Percentiles rank a stretch among this genome's conserved stretches.
Evolutionary conservation across 2,113 vertebrate genomes (phyloP).

Genomic region (Rattus norvegicus): DNA sequence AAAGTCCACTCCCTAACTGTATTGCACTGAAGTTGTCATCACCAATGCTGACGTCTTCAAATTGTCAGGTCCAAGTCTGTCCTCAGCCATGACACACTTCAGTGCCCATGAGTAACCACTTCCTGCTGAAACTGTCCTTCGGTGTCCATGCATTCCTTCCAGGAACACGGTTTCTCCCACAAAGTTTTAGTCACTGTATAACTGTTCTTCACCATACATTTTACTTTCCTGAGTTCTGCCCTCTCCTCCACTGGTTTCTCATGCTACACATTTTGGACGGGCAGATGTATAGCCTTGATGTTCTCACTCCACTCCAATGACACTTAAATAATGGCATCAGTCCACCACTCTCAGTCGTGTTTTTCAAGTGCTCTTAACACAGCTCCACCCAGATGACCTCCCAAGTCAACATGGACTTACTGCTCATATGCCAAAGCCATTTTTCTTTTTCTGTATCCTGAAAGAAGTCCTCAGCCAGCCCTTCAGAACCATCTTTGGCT

Average conservation of each 20-base stretch:
- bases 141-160: neutral
- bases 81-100: neutral
- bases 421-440: neutral
- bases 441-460: constrained; percentile 31
- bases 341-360: neutral
- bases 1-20: neutral
- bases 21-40: neutral
- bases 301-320: neutral
- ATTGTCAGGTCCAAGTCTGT: neutral
- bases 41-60: neutral
- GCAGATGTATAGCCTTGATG: neutral
- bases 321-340: neutral
- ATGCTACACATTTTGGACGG: neutral
- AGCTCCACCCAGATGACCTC: neutral
- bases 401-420: neutral
- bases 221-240: neutral
- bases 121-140: neutral
- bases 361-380: neutral
- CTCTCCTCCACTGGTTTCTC: neutral
- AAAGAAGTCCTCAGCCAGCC: neutral
- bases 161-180: neutral
- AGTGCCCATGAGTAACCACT: neutral
- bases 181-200: neutral
- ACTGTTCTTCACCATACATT: neutral
- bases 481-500: neutral